Base-by-base conservation (phyloP, 2,888 invertebrate species). In the Mythimna vitellina region DNA sequence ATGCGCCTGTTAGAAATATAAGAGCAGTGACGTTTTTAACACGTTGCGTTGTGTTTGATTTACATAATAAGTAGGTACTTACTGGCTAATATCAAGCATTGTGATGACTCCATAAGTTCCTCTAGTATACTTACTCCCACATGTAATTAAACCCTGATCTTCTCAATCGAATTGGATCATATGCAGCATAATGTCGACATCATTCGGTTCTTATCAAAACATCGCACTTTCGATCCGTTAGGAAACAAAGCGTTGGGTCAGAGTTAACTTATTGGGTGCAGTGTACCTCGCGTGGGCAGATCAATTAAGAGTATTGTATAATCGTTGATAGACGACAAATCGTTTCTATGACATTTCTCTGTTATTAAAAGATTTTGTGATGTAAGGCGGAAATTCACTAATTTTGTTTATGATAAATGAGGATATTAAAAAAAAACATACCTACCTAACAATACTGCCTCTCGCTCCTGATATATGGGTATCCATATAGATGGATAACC, bases 231-330 rank as follows among this genome's bases (percentile, higher is more conserved):
- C 82, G 57, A 73, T 75, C 65, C 56, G 25, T 60, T 68, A 20
- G 42, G 61, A 62, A 84, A 82, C 82, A 82, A 84, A 63, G 29
- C 20, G 35, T 53, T 53, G 42, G 84, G 84, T 77, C 84, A 81
- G 22, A 77, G 64, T 62, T 56, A 29, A 67, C 42, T 38, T n/a
- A 83, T 73, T 35, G 70, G 56, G 73, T 25, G 62, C 61, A 14
- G 46, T 25, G 46, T 54, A 46, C 66, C 60, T 25, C 70, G 46
- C 85, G 85, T 84, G 78, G 78, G 78, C 60, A 54, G 35, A 65
- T 38, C 70, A 81, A 84, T 82, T 84, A 82, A 78, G 38, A 54
- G 9, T 64, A 42, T 73, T 65, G 32, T 61, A 72, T 68, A 84
- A 82, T 74, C 69, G 49, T 61, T 70, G 66, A 66, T 61, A 58